These are phyloP conservation scores for Drosophila watanabei DNA, from an alignment of 1,140 invertebrate genomes.

Conservation along the genomic window DNA sequence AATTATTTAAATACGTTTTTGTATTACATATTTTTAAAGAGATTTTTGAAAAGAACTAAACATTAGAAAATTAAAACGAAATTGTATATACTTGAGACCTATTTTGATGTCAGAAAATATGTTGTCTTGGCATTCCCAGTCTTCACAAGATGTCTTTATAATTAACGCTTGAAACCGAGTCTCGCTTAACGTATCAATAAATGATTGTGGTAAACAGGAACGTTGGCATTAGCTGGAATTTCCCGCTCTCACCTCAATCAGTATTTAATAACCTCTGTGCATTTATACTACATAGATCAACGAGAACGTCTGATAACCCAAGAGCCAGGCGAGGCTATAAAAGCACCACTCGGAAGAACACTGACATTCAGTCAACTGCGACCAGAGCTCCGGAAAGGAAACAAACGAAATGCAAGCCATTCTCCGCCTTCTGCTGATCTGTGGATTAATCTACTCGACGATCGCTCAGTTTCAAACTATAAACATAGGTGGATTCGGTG, in stretches of 20 bases:
- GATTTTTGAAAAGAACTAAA: not conserved
- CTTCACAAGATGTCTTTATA: not conserved
- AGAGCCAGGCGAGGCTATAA: slow-evolving; percentile 31
- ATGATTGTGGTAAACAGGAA: slow-evolving; percentile 12
- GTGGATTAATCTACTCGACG: slow-evolving; percentile 22
- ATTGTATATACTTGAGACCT: not conserved
- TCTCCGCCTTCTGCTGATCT: slow-evolving; percentile 30
- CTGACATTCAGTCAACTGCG: slow-evolving; percentile 36
- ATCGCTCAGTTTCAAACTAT: slow-evolving; percentile 32
- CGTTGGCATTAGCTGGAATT: slow-evolving; percentile 19
- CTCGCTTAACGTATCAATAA: slow-evolving; percentile 1
- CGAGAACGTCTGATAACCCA: slow-evolving; percentile 30
- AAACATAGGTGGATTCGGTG: slow-evolving; percentile 5
- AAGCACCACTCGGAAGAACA: slow-evolving; percentile 11
- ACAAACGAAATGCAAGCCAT: slow-evolving; percentile 33
- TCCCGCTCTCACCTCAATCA: slow-evolving; percentile 25
- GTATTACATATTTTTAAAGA: not conserved
- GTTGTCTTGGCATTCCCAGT: not conserved
- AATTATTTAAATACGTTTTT: not conserved
- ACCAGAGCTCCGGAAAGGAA: slow-evolving; percentile 3
- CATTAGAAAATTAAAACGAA: not conserved
- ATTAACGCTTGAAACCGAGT: not conserved
- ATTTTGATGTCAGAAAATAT: not conserved
- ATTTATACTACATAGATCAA: slow-evolving; percentile 1
- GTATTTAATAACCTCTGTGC: slow-evolving; percentile 8